Evolutionary conservation across 2,797 vertebrate species (phyloP).

Genomic region (Pipistrellus nathusii): DNA sequence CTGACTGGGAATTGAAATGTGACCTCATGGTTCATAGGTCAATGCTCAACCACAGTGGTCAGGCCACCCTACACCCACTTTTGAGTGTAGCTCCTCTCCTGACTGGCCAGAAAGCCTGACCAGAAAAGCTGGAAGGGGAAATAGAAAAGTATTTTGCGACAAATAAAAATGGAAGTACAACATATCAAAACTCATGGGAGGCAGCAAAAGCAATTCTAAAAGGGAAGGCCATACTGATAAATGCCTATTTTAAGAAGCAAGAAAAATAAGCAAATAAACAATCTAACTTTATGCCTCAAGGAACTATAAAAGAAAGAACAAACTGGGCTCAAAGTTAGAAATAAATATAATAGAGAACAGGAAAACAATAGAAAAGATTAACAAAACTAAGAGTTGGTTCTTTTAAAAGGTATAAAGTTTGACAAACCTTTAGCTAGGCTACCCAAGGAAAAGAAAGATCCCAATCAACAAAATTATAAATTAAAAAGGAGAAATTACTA

Average conservation of each 20-base stretch:
- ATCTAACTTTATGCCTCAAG: neutral
- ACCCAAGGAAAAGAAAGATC: neutral
- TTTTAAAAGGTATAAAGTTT: neutral
- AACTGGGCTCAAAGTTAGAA: neutral
- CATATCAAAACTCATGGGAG: neutral
- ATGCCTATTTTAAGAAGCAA: neutral
- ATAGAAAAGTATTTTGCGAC: neutral
- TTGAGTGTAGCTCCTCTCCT: neutral
- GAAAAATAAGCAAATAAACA: neutral
- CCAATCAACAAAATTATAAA: neutral
- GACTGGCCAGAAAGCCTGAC: neutral
- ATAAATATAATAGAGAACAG: neutral
- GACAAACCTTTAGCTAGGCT: neutral
- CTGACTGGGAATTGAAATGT: no score
- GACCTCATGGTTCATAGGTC: no score
- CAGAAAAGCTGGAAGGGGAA: neutral
- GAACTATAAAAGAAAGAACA: neutral
- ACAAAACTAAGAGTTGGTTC: neutral
- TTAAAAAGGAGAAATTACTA: neutral
- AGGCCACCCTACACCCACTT: neutral
- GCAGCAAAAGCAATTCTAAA: neutral
- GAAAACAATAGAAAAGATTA: neutral
- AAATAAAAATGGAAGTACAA: neutral
- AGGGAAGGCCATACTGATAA: neutral
- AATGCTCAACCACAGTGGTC: no score